Percentiles rank a stretch among this genome's conserved stretches.
These are phyloP conservation scores for Zygogramma bicolorata DNA, from an alignment of 2,888 invertebrate species.

Conservation along the genomic window DNA sequence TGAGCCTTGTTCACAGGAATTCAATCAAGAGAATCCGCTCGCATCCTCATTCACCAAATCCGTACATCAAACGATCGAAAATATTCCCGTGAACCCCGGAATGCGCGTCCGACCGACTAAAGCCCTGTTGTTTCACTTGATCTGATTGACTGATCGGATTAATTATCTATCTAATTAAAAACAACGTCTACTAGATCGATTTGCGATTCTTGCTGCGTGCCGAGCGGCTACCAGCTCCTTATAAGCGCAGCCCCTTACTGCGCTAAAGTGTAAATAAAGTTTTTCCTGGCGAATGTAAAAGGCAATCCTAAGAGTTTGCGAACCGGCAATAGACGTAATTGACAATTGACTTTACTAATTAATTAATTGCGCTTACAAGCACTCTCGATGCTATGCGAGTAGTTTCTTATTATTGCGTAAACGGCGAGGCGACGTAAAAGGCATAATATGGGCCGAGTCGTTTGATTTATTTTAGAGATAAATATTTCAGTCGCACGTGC, in stretches of 20 bases:
- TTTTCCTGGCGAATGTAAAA: slow-evolving; percentile 62
- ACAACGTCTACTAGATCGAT: slow-evolving; percentile 56
- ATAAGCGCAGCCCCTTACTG: slow-evolving; percentile 59
- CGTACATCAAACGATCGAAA: slow-evolving; percentile 37
- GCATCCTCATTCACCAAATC: slow-evolving; percentile 30
- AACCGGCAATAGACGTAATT: slow-evolving; percentile 61
- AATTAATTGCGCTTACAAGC: slow-evolving; percentile 62
- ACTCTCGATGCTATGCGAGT: slow-evolving; percentile 53
- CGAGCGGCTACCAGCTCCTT: slow-evolving; percentile 57
- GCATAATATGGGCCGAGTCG: slow-evolving; percentile 40
- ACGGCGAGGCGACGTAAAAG: slow-evolving; percentile 48
- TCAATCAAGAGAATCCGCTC: slow-evolving; percentile 27
- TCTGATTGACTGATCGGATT: slow-evolving; percentile 65
- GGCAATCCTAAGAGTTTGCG: slow-evolving; percentile 55
- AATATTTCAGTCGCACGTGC: slow-evolving; percentile 54
- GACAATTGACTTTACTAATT: slow-evolving; percentile 66
- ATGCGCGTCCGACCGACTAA: slow-evolving; percentile 25
- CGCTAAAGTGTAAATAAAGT: slow-evolving; percentile 65
- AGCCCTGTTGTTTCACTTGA: slow-evolving; percentile 48
- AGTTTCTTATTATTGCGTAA: slow-evolving; percentile 56
- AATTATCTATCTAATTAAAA: slow-evolving; percentile 65
- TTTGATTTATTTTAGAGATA: slow-evolving; percentile 55
- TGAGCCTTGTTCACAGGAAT: background rate
- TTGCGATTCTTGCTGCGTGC: slow-evolving; percentile 61
- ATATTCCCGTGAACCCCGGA: slow-evolving; percentile 21